Evolutionary conservation across 2,797 vertebrate species (phyloP).

Genomic region (Nannoperca obscura): DNA sequence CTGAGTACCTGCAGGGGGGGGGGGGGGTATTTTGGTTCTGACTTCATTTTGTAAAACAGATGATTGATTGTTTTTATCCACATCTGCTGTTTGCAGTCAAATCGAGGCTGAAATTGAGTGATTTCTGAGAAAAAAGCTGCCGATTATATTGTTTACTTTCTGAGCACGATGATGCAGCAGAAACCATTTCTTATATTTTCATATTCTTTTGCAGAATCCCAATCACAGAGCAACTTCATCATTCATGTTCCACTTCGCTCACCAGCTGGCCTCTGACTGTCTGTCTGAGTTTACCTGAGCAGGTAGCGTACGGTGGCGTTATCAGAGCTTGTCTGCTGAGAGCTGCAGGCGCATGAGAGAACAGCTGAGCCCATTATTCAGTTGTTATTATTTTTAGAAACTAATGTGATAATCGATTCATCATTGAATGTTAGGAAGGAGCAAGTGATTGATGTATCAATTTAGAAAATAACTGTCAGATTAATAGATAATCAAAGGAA

Average conservation of each 20-base stretch:
- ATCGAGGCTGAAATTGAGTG: not conserved
- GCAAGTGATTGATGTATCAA: not conserved
- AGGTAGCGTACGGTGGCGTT: too few relatives aligned
- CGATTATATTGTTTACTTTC: not conserved
- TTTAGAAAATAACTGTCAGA: not conserved
- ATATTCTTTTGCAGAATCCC: not conserved
- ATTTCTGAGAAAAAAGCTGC: not conserved
- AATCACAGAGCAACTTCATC: not conserved
- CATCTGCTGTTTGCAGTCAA: not conserved
- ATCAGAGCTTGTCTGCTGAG: too few relatives aligned
- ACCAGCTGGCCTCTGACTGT: too few relatives aligned
- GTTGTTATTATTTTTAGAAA: not conserved
- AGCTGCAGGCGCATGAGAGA: not conserved
- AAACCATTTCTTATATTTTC: not conserved
- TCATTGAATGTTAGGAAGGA: too few relatives aligned
- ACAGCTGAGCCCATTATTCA: not conserved
- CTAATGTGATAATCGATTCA: not conserved
- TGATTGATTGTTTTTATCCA: slow-evolving; percentile 1
- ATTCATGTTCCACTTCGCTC: not conserved
- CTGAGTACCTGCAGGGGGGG: not conserved
- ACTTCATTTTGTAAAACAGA: not conserved
- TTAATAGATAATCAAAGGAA: not conserved
- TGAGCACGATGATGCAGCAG: not conserved
- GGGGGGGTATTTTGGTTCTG: not conserved
- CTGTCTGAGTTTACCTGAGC: too few relatives aligned